A percentile compares a stretch with the other conserved stretches of the same genome.
phyloP scores from a whole-genome alignment of 2,113 vertebrate genomes.

The Larimichthys crocea region DNA sequence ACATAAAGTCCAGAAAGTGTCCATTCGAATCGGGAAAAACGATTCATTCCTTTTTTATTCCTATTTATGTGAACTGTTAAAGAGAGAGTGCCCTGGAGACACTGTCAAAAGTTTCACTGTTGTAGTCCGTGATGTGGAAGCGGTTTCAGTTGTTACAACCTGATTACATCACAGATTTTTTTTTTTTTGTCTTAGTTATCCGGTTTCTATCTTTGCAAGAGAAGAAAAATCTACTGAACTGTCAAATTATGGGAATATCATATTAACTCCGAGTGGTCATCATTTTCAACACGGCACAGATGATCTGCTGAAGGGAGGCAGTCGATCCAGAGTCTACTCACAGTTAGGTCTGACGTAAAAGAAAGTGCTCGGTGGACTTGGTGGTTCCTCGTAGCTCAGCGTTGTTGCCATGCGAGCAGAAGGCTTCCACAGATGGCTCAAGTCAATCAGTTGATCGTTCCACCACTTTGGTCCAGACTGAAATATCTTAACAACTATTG shows the following conservation, averaged over 20 bases:
- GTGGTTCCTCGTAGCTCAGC: neutral
- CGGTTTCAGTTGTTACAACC: slow-evolving; percentile 52
- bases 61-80: slow-evolving; percentile 2
- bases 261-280: neutral
- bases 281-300: neutral
- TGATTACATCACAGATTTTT: slow-evolving; percentile 59
- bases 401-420: neutral
- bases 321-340: neutral
- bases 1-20: neutral
- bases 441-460: neutral
- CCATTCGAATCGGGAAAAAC: neutral
- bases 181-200: slow-evolving; percentile 2
- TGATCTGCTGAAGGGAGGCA: neutral
- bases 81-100: neutral
- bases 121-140: slow-evolving; percentile 8
- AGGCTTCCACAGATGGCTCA: neutral
- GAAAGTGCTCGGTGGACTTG: neutral
- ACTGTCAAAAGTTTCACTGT: neutral
- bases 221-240: neutral
- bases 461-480: neutral
- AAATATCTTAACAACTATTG: neutral
- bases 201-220: slow-evolving; percentile 13
- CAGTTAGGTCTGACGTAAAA: neutral
- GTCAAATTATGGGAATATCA: neutral
- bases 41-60: neutral